These are phyloP conservation scores for Ascidia mentula DNA, from an alignment of 23 tunicate genomes.

Conservation along the genomic window DNA sequence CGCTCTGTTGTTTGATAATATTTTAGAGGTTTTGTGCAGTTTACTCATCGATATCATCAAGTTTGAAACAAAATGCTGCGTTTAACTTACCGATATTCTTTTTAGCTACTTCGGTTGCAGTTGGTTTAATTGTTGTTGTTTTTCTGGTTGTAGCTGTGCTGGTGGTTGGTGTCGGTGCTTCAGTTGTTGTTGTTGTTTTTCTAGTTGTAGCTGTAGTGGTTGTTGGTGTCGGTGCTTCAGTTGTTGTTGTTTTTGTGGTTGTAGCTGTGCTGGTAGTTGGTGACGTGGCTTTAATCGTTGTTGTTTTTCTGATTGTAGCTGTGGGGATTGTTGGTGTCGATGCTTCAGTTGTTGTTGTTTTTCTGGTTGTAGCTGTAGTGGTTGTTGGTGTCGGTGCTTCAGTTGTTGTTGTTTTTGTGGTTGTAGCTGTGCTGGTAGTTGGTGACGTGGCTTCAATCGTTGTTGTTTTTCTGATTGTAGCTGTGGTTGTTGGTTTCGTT, in stretches of 20 bases:
- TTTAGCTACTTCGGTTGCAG: too few species aligned
- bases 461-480: neutral
- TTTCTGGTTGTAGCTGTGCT: too few species aligned
- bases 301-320: neutral
- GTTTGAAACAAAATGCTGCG: too few species aligned
- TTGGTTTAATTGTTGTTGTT: too few species aligned
- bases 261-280: neutral
- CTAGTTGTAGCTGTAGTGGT: neutral
- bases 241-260: neutral
- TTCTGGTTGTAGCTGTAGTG: neutral
- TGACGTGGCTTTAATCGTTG: neutral
- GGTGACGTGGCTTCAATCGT: too few species aligned
- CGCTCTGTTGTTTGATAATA: too few species aligned
- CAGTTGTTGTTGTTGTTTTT: neutral
- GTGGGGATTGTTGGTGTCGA: neutral
- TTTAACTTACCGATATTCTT: too few species aligned
- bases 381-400: neutral
- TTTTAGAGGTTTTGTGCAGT: too few species aligned
- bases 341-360: neutral
- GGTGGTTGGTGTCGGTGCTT: neutral
- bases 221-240: neutral
- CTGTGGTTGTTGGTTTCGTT: neutral
- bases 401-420: neutral
- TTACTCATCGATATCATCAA: too few species aligned
- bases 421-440: neutral